Conservation (phyloP, 2,888 invertebrate genomes). For the Phania funesta region DNA sequence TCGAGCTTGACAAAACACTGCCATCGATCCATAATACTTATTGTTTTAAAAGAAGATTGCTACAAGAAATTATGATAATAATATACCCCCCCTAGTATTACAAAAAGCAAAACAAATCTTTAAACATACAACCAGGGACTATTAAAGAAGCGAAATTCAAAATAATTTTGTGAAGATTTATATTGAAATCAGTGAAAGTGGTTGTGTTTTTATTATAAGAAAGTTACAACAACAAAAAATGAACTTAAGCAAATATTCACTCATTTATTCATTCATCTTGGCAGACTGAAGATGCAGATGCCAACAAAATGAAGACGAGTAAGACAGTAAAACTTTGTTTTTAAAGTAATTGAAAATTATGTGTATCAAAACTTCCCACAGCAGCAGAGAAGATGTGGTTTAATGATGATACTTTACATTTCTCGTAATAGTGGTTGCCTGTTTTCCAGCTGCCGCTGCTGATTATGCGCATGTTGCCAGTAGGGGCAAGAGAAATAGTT, state of each 20-base stretch:
- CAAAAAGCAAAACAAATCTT: background rate
- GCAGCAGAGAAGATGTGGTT: conserved; percentile 28
- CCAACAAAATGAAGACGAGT: conserved; percentile 8
- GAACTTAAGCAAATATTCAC: background rate
- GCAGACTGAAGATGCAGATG: conserved; percentile 24
- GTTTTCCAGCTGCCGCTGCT: background rate
- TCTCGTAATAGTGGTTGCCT: background rate
- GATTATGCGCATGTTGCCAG: conserved; percentile 17
- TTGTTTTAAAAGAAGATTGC: too few relatives aligned
- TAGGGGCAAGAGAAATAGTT: background rate
- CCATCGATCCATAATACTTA: too few relatives aligned
- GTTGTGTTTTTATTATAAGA: background rate
- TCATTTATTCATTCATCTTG: background rate
- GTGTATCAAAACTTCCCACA: conserved; percentile 3
- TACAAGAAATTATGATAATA: too few relatives aligned
- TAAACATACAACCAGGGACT: background rate
- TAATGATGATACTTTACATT: background rate
- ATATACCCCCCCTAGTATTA: background rate
- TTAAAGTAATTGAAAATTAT: conserved; percentile 35
- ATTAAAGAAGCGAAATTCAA: background rate
- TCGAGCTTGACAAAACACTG: too few relatives aligned
- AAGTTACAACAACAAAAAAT: conserved; percentile 10
- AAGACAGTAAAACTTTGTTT: background rate
- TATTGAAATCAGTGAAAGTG: conserved; percentile 45
- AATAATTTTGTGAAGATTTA: conserved; percentile 47